A percentile compares a stretch with the other conserved stretches of the same genome.
Conservation (phyloP, 2,888 invertebrate species). For the Dromius quadrimaculatus region DNA sequence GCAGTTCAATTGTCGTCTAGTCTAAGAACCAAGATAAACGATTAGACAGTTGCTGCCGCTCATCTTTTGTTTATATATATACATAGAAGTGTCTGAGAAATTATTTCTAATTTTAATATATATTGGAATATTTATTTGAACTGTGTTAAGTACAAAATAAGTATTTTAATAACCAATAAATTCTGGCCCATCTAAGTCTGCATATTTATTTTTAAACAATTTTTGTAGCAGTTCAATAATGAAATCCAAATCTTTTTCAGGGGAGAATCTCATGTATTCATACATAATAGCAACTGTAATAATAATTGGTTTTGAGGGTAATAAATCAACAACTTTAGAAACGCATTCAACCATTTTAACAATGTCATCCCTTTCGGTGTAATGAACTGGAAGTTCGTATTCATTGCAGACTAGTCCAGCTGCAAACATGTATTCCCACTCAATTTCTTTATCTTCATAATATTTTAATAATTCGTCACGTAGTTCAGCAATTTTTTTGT, state of each 20-base stretch:
- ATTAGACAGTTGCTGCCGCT: too few relatives aligned
- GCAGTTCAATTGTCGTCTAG: too few relatives aligned
- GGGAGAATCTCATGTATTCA: conserved; percentile 27
- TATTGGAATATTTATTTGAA: too few relatives aligned
- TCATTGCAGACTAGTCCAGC: conserved; percentile 45
- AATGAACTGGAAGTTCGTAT: conserved; percentile 39
- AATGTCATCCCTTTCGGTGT: conserved; percentile 37
- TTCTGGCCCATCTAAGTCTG: conserved; percentile 24
- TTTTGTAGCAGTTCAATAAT: conserved; percentile 35
- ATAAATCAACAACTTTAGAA: conserved; percentile 34
- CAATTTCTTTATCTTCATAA: conserved; percentile 34
- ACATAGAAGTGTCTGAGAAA: too few relatives aligned
- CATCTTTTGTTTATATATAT: too few relatives aligned
- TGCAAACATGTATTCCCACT: conserved; percentile 27
- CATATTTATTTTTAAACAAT: conserved; percentile 36
- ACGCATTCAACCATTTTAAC: conserved; percentile 45
- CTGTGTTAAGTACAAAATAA: too few relatives aligned
- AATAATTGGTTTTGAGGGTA: conserved; percentile 18
- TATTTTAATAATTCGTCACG: conserved; percentile 35
- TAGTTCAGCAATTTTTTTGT: conserved; percentile 10
- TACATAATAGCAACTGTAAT: conserved; percentile 40
- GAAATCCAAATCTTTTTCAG: conserved; percentile 43
- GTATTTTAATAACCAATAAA: conserved; percentile 43
- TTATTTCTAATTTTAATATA: too few relatives aligned
- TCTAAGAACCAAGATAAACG: too few relatives aligned